Percentiles rank a stretch among this genome's conserved stretches.
Conservation (phyloP, 2,888 invertebrate genomes). For the Drosophila borborema region DNA sequence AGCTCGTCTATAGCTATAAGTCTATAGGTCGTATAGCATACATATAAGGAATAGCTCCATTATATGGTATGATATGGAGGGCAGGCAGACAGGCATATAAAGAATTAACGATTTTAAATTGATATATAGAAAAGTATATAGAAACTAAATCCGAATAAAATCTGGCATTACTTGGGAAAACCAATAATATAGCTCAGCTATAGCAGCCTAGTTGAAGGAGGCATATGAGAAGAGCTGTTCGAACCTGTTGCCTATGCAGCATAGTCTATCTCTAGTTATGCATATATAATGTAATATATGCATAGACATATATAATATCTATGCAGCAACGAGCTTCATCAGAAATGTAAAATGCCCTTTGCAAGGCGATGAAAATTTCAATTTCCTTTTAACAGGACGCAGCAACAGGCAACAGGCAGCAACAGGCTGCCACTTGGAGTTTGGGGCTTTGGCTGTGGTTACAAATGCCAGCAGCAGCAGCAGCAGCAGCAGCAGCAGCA, state of each 20-base stretch:
- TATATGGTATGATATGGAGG: no score
- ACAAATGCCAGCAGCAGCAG: conserved; percentile 11
- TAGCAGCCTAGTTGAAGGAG: not conserved
- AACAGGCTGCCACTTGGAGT: conserved; percentile 42
- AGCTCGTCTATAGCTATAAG: no score
- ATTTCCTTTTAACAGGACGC: conserved; percentile 50
- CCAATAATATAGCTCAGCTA: not conserved
- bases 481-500: not conserved
- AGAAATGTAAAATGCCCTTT: conserved; percentile 30
- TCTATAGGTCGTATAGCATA: no score
- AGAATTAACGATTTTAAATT: no score
- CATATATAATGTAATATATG: not conserved
- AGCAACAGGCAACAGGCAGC: conserved; percentile 28
- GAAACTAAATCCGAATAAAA: not conserved
- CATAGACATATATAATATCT: not conserved
- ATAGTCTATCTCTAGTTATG: not conserved
- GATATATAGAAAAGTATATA: no score
- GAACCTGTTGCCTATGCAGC: not conserved
- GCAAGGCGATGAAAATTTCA: conserved; percentile 44
- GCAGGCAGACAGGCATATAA: no score
- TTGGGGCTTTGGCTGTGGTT: conserved; percentile 7
- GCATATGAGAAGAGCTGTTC: not conserved
- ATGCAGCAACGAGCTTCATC: not conserved
- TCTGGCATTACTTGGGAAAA: not conserved
- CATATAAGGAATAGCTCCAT: no score